These are phyloP conservation scores for Calypte anna DNA, from an alignment of 2,113 vertebrate species.

Conservation along the genomic window DNA sequence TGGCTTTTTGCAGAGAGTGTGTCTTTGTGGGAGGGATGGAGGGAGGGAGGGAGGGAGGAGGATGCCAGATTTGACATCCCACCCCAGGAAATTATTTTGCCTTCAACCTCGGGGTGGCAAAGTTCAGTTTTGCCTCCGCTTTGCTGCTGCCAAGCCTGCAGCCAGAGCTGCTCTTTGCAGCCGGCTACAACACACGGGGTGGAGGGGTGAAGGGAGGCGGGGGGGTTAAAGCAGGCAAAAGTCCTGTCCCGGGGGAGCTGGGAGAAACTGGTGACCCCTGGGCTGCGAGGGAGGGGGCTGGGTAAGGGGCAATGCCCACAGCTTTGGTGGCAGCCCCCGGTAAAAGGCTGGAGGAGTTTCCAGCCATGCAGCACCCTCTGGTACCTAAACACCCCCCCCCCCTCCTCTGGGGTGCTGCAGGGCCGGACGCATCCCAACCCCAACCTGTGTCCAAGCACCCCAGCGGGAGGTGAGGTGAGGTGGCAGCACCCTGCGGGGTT, in stretches of 20 bases:
- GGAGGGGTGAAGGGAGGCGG: not conserved
- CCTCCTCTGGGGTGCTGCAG: not conserved
- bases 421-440: too few relatives aligned
- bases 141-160: not conserved
- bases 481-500: not conserved
- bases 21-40: not conserved
- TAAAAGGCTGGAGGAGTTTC: not conserved
- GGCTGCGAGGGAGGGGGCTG: not conserved
- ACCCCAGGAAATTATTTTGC: not conserved
- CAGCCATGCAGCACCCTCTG: not conserved
- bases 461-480: too few relatives aligned
- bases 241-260: not conserved
- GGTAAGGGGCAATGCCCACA: not conserved
- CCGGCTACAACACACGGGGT: rapidly evolving
- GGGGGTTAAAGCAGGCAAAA: not conserved
- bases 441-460: rapidly evolving
- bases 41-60: not conserved
- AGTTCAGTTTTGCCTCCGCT: not conserved
- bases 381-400: not conserved
- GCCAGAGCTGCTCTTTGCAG: not conserved
- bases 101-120: not conserved
- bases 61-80: not conserved
- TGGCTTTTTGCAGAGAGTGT: not conserved
- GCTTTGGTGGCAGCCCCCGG: rapidly evolving
- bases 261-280: rapidly evolving